These are phyloP conservation scores for Oryctes rhinoceros DNA, from an alignment of 1,140 invertebrate species.

Conservation along the genomic window DNA sequence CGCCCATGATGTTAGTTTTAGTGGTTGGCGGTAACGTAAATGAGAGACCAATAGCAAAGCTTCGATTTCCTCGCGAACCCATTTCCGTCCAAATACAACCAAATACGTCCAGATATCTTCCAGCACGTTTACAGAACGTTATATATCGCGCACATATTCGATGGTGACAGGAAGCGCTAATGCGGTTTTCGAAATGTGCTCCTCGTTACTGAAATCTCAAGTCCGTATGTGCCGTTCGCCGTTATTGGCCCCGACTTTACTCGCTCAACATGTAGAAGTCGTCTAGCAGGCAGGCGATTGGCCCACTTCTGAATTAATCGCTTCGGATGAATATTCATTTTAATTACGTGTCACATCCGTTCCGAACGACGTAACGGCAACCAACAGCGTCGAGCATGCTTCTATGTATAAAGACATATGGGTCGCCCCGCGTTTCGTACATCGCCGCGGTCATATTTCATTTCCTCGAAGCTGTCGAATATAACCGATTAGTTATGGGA, in stretches of 20 bases:
- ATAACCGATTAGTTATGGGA: no score
- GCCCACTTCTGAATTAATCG: conserved; percentile 8
- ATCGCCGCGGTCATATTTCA: no score
- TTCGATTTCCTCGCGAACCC: no score
- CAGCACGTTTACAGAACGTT: not conserved
- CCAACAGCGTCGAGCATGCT: not conserved
- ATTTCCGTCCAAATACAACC: no score
- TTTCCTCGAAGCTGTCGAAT: no score
- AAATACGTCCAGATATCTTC: not conserved
- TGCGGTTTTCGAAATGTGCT: conserved; percentile 17
- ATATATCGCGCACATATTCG: not conserved
- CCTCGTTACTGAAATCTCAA: conserved; percentile 8
- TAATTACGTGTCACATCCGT: conserved; percentile 21
- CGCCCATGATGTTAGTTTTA: no score
- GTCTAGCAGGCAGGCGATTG: not conserved
- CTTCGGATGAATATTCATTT: conserved; percentile 14
- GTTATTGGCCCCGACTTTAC: not conserved
- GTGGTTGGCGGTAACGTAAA: no score
- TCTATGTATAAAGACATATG: no score
- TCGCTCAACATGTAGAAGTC: not conserved
- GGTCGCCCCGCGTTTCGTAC: no score
- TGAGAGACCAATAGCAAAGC: no score
- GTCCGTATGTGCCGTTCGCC: not conserved
- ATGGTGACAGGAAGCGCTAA: not conserved
- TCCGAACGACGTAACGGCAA: not conserved